Percentiles rank a stretch among this genome's conserved stretches.
Conservation (phyloP, 2,888 invertebrate species). For the Ornithoptera priamus region DNA sequence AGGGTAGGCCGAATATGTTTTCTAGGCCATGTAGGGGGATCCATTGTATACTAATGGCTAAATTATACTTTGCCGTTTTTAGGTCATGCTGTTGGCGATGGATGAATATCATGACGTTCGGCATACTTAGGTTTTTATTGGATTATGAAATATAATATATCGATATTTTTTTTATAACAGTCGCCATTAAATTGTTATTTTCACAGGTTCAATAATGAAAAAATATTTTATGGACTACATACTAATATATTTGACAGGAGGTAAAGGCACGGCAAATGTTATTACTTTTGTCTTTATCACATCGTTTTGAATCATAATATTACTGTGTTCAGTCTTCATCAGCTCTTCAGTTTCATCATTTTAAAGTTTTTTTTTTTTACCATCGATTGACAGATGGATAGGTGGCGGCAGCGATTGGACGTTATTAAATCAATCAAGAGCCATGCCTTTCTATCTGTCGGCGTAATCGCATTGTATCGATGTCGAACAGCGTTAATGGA, state of each 20-base stretch:
- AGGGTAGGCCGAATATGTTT: constrained; percentile 8
- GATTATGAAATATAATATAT: not conserved
- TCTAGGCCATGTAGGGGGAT: not conserved
- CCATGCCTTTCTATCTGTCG: constrained; percentile 14
- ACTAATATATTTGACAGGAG: too few relatives aligned
- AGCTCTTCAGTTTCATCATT: too few relatives aligned
- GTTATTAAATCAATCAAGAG: constrained; percentile 27
- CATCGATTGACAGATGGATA: constrained; percentile 14
- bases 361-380: not conserved
- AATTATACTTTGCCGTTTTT: constrained; percentile 20
- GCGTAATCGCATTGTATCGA: constrained; percentile 26
- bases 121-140: not conserved
- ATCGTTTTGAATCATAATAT: too few relatives aligned
- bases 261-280: too few relatives aligned
- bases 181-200: too few relatives aligned
- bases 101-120: not conserved
- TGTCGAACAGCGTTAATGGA: constrained; percentile 23
- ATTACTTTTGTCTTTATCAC: too few relatives aligned
- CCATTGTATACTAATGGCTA: constrained; percentile 17
- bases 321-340: too few relatives aligned
- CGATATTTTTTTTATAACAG: too few relatives aligned
- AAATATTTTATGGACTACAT: too few relatives aligned
- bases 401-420: constrained; percentile 12
- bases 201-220: too few relatives aligned
- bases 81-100: constrained; percentile 11